Base-by-base conservation (phyloP, 2,113 vertebrate species). In the Mus musculus region DNA sequence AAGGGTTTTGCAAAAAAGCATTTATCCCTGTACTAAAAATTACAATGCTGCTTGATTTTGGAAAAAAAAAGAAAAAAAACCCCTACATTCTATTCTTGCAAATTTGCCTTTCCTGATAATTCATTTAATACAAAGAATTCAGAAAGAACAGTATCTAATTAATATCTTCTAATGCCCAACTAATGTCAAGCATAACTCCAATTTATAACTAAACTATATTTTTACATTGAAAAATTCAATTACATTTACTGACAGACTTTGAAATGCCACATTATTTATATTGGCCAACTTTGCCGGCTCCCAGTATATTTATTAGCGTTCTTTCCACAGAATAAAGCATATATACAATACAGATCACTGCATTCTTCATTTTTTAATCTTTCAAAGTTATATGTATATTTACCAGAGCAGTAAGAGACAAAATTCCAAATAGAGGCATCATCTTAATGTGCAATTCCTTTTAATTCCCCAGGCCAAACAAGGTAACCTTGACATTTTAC, bases 211-310 rank as follows among this genome's bases (percentile, higher is more conserved):
- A 52, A 98, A 98, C 94, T 97, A 80, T 98, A 98, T 98, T 98
- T 98, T 98, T 98, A 97, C 97, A 97, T 98, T 98, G 97, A 98
- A 98, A 98, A 99, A 98, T 98, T 98, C 97, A 98, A 98, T 98
- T 98, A 98, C 97, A 97, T 98, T 98, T 98, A 97, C 98, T 98
- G 98, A 98, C 98, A 98, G 97, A 96, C 96, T 98, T 98, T 98
- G 98, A 99, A 99, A 98, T 97, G 97, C 97, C 98, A 97, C 95
- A 98, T 98, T 98, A 98, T 98, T 98, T 98, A 98, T 98, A 98
- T 72, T 97, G 96, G 97, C 96, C 98, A 98, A 98, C 92, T 98
- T 98, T 97, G n/a, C 97, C 96, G 95, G 92, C 94, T 98, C 89
- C 88, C 96, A 54, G 84, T 98, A 95, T 98, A 98, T 98, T 98